These are phyloP conservation scores for Andricus quercusramuli DNA, from an alignment of 2,888 invertebrate species.

Conservation along the genomic window DNA sequence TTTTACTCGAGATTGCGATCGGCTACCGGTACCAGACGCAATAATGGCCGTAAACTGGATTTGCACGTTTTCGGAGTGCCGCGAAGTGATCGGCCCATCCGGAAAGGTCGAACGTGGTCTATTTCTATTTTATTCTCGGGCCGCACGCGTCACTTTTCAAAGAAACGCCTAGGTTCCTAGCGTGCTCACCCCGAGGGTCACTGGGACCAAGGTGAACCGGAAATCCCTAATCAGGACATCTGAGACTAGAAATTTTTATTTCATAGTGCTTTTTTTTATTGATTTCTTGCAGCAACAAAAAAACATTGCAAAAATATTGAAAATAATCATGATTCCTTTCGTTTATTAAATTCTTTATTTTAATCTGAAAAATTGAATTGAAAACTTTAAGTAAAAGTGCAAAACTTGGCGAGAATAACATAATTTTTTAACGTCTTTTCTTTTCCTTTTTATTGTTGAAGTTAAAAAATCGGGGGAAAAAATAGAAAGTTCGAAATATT, in stretches of 20 bases:
- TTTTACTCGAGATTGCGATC: background rate
- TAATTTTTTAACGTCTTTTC: no score
- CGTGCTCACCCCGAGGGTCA: background rate
- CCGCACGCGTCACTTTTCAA: background rate
- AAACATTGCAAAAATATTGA: background rate
- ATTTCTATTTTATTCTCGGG: background rate
- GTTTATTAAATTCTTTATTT: no score
- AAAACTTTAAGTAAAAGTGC: no score
- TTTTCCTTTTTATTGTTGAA: no score
- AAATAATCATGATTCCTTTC: background rate
- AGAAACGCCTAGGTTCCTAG: constrained; percentile 4
- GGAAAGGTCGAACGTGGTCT: background rate
- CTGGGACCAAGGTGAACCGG: constrained; percentile 19
- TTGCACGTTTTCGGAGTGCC: background rate
- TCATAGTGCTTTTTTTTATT: background rate
- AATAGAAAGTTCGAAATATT: no score
- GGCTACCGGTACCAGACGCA: background rate
- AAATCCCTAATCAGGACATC: constrained; percentile 22
- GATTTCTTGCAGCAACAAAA: background rate
- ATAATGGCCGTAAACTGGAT: background rate
- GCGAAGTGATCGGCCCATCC: background rate
- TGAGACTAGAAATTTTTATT: background rate
- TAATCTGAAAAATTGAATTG: no score
- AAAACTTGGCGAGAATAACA: no score
- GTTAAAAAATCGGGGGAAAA: no score